Evolutionary conservation across 1,140 invertebrate species (phyloP).

Genomic region (Cydia strobilella): DNA sequence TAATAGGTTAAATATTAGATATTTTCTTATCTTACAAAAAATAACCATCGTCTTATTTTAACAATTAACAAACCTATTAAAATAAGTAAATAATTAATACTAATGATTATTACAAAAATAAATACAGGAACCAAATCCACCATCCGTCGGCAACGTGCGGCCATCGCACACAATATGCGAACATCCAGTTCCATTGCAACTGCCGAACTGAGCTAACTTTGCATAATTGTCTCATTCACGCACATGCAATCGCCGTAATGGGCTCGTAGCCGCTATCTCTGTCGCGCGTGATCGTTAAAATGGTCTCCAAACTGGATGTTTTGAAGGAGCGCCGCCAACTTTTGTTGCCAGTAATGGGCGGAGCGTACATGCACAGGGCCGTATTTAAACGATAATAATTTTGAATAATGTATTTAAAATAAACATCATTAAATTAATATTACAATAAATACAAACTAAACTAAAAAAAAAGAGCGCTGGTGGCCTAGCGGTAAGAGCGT

Average conservation of each 20-base stretch:
- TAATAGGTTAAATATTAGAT: too few relatives aligned
- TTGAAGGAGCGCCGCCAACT: slow-evolving; percentile 77
- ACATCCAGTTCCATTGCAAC: slow-evolving; percentile 37
- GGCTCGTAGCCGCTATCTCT: slow-evolving; percentile 54
- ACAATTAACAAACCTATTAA: background rate
- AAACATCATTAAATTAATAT: slow-evolving; percentile 26
- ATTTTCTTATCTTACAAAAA: too few relatives aligned
- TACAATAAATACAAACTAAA: background rate
- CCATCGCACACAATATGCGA: slow-evolving; percentile 38
- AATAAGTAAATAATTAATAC: background rate
- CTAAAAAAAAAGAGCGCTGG: too few relatives aligned
- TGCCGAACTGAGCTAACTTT: slow-evolving; percentile 76
- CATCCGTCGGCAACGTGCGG: slow-evolving; percentile 15
- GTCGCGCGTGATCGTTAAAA: slow-evolving; percentile 74
- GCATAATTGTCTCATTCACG: slow-evolving; percentile 77
- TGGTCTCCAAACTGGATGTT: slow-evolving; percentile 79
- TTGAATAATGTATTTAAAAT: background rate
- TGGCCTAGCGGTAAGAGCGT: too few relatives aligned
- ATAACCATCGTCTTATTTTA: too few relatives aligned
- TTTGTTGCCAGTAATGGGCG: slow-evolving; percentile 78
- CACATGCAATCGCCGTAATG: slow-evolving; percentile 55
- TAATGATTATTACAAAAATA: background rate
- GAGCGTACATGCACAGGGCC: slow-evolving; percentile 68
- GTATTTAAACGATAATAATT: slow-evolving; percentile 46
- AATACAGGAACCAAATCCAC: slow-evolving; percentile 4